phyloP scores from a whole-genome alignment of 2,797 vertebrate species.

The Harpagifer antarcticus region DNA sequence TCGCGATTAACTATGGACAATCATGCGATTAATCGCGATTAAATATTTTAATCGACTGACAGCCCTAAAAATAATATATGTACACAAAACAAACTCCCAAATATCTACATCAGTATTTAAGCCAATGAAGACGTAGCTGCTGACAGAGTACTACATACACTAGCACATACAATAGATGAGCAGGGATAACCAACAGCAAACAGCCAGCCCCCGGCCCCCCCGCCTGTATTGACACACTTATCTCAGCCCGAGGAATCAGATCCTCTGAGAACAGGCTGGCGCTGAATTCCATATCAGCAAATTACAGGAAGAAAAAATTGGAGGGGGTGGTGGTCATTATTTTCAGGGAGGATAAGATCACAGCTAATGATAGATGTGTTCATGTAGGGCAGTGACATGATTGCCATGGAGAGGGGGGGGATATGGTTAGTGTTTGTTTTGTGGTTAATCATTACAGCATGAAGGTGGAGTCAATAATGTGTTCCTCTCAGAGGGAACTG shows the following conservation, averaged over 20 bases:
- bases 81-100: too few species aligned
- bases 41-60: too few species aligned
- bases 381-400: slow-evolving; percentile 43
- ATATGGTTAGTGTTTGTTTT: slow-evolving; percentile 27
- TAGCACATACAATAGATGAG: slow-evolving; percentile 1
- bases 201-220: background rate
- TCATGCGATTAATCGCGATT: too few species aligned
- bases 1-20: too few species aligned
- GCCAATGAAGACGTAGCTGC: background rate
- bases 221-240: slow-evolving; percentile 23
- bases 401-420: slow-evolving; percentile 24
- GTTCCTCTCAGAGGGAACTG: background rate
- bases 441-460: slow-evolving; percentile 43
- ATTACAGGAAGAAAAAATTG: slow-evolving; percentile 53
- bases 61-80: too few species aligned
- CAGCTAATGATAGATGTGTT: slow-evolving; percentile 57
- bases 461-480: slow-evolving; percentile 7
- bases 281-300: slow-evolving; percentile 56
- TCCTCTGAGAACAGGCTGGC: slow-evolving; percentile 32
- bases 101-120: background rate
- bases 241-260: slow-evolving; percentile 12
- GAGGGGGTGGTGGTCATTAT: slow-evolving; percentile 14
- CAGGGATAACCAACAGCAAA: slow-evolving; percentile 15
- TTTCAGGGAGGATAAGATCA: slow-evolving; percentile 61
- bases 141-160: background rate